A percentile compares a stretch with the other conserved stretches of the same genome.
These are phyloP conservation scores for Diaperis boleti DNA, from an alignment of 2,888 invertebrate genomes.

Conservation along the genomic window DNA sequence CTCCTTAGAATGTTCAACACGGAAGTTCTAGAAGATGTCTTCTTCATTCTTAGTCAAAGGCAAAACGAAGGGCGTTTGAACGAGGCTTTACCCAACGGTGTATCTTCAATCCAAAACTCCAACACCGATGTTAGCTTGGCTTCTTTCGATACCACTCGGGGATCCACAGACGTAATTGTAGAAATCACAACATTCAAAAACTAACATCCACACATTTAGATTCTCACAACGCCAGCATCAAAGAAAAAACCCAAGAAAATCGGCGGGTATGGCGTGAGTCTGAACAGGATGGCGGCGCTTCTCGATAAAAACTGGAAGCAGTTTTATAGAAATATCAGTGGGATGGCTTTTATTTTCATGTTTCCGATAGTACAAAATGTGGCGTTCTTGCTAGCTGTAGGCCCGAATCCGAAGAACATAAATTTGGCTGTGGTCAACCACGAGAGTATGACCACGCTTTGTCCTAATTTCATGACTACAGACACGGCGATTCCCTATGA, in stretches of 20 bases:
- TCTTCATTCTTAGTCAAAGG: constrained; percentile 80
- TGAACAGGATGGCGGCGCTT: constrained; percentile 23
- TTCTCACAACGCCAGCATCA: constrained; percentile 64
- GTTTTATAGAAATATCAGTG: constrained; percentile 68
- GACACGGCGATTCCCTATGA: constrained; percentile 63
- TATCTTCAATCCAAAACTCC: constrained; percentile 21
- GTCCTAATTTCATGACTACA: constrained; percentile 53
- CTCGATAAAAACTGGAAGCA: constrained; percentile 58
- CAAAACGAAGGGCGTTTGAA: constrained; percentile 67
- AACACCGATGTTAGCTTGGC: constrained; percentile 31
- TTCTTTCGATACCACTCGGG: constrained; percentile 45
- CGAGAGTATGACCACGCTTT: constrained; percentile 68
- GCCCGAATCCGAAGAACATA: constrained; percentile 79
- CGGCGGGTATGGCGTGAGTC: constrained; percentile 24
- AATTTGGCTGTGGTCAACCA: constrained; percentile 84
- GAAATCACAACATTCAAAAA: background rate
- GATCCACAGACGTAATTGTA: constrained; percentile 54
- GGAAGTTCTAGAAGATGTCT: constrained; percentile 87
- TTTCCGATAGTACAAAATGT: constrained; percentile 86
- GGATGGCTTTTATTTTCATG: constrained; percentile 82
- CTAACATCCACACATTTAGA: constrained; percentile 60
- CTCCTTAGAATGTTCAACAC: constrained; percentile 79
- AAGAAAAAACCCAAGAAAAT: constrained; percentile 43
- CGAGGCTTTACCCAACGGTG: constrained; percentile 5
- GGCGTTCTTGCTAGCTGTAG: constrained; percentile 85